A percentile compares a stretch with the other conserved stretches of the same genome.
Evolutionary conservation across 2,113 vertebrate species (phyloP).

Genomic region (Aix galericulata): DNA sequence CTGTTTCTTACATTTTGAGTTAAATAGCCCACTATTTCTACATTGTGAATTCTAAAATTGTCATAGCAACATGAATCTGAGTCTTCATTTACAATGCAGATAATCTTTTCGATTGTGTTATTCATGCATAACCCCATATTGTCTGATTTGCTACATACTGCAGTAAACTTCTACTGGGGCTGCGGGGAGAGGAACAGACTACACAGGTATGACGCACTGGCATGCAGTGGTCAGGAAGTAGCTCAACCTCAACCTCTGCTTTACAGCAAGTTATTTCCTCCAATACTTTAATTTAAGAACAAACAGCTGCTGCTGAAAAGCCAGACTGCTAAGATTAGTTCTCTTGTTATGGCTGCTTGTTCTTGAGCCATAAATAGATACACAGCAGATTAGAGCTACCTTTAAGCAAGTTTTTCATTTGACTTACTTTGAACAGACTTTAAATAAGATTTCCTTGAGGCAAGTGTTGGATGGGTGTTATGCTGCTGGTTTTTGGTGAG

Average conservation of each 20-base stretch:
- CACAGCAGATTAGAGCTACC: neutral
- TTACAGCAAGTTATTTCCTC: neutral
- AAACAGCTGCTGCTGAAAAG: neutral
- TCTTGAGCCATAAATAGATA: neutral
- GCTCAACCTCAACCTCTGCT: neutral
- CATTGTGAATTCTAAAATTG: neutral
- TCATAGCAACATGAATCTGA: neutral
- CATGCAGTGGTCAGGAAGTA: neutral
- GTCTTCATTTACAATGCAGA: neutral
- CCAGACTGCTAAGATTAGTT: neutral
- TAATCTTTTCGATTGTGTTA: neutral
- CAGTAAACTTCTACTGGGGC: neutral
- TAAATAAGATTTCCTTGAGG: slow-evolving; percentile 15
- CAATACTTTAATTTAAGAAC: neutral
- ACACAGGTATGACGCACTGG: neutral
- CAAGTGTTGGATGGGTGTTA: slow-evolving; percentile 17
- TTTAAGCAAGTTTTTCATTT: neutral
- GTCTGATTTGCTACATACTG: neutral
- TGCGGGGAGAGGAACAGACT: neutral
- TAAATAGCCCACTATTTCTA: neutral
- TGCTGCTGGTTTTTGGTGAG: slow-evolving; percentile 43
- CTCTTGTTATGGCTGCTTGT: neutral
- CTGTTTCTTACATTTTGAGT: neutral
- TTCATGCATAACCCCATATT: neutral
- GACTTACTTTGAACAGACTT: slow-evolving; percentile 62